Conservation (phyloP, 2,113 vertebrate genomes). For the Pomatostomus ruficeps region DNA sequence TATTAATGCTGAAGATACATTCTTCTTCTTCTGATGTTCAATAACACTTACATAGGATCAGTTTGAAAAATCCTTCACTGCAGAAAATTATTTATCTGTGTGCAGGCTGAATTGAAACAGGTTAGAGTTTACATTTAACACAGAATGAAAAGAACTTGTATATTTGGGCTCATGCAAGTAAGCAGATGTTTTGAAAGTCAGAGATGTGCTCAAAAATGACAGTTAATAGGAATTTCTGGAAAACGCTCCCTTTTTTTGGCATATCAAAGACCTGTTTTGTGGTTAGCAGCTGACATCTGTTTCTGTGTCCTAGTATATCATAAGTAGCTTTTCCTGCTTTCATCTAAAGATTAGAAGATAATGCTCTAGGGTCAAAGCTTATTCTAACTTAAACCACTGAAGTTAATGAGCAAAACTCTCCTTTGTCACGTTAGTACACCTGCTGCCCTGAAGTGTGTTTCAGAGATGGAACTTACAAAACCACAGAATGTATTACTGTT, state of each 20-base stretch:
- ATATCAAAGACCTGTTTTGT: neutral
- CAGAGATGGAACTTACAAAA: neutral
- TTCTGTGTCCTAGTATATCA: neutral
- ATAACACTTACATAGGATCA: neutral
- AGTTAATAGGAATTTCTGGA: neutral
- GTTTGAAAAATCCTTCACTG: neutral
- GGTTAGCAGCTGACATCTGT: conserved; percentile 8
- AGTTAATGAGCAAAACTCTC: conserved; percentile 6
- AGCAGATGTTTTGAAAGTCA: neutral
- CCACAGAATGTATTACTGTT: neutral
- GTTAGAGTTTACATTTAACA: neutral
- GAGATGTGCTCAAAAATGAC: neutral
- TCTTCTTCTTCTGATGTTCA: neutral
- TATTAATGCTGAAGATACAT: neutral
- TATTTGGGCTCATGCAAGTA: neutral
- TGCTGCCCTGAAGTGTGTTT: neutral
- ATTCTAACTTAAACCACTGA: neutral
- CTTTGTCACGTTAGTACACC: neutral
- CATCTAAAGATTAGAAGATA: conserved; percentile 8
- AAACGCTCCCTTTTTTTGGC: neutral
- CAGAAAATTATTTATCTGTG: neutral
- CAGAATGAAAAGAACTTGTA: neutral
- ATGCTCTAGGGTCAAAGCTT: neutral
- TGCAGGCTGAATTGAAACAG: neutral
- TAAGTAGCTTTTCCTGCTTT: conserved; percentile 39